Percentiles rank a stretch among this genome's conserved stretches.
These are phyloP conservation scores for Eretmocerus hayati DNA, from an alignment of 2,888 invertebrate genomes.

Conservation along the genomic window DNA sequence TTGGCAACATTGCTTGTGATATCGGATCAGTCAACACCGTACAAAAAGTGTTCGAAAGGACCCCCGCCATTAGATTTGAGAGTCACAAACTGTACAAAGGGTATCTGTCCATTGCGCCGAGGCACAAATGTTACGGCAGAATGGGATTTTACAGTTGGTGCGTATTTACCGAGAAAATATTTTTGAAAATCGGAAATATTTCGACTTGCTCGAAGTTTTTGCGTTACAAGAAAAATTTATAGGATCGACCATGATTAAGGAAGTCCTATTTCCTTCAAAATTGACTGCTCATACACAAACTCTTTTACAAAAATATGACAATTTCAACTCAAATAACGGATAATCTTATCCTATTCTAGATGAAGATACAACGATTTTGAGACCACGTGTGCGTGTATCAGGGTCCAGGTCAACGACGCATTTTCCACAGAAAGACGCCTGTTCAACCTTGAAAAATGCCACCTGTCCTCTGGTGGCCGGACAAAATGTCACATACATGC, in stretches of 20 bases:
- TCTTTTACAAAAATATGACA: too few species aligned
- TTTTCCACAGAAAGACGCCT: slow-evolving; percentile 35
- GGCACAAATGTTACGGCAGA: slow-evolving; percentile 22
- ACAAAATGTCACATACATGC: slow-evolving; percentile 34
- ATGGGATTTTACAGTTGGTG: slow-evolving; percentile 18
- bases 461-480: slow-evolving; percentile 37
- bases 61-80: slow-evolving; percentile 17
- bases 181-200: too few species aligned
- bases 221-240: too few species aligned
- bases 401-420: slow-evolving; percentile 28
- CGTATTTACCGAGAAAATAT: too few species aligned
- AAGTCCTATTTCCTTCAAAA: too few species aligned
- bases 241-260: too few species aligned
- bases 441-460: slow-evolving; percentile 29
- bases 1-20: neutral
- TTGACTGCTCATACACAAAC: too few species aligned
- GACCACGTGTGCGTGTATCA: slow-evolving; percentile 28
- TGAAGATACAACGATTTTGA: slow-evolving; percentile 23
- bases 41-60: slow-evolving; percentile 14
- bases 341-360: too few species aligned
- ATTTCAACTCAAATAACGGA: too few species aligned
- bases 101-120: slow-evolving; percentile 23
- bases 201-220: too few species aligned
- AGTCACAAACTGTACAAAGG: slow-evolving; percentile 22
- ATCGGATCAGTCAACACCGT: slow-evolving; percentile 14